These are phyloP conservation scores for Malachius bipustulatus DNA, from an alignment of 2,888 invertebrate species.

Conservation along the genomic window DNA sequence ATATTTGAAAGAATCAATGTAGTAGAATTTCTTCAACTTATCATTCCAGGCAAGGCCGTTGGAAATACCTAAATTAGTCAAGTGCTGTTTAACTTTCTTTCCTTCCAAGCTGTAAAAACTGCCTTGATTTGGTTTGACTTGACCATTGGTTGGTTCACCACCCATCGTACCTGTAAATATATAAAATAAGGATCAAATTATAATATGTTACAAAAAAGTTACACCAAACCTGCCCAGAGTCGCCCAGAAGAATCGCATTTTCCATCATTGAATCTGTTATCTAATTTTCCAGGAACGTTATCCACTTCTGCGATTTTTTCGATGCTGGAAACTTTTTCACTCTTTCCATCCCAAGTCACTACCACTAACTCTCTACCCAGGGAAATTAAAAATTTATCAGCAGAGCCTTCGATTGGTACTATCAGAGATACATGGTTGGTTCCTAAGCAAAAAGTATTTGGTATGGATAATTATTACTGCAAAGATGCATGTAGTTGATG, in stretches of 20 bases:
- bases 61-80: slow-evolving; percentile 23
- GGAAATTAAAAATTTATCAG: slow-evolving; percentile 52
- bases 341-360: slow-evolving; percentile 53
- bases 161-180: slow-evolving; percentile 17
- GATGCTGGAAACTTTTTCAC: slow-evolving; percentile 39
- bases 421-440: slow-evolving; percentile 39
- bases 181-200: not conserved
- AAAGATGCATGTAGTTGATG: not conserved
- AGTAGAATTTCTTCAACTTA: slow-evolving; percentile 57
- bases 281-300: slow-evolving; percentile 37
- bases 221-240: slow-evolving; percentile 44
- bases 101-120: slow-evolving; percentile 20
- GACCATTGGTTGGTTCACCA: slow-evolving; percentile 15
- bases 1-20: slow-evolving; percentile 55
- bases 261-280: slow-evolving; percentile 65
- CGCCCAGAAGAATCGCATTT: slow-evolving; percentile 65
- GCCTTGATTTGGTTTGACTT: slow-evolving; percentile 20
- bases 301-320: slow-evolving; percentile 46
- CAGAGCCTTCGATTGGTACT: slow-evolving; percentile 49
- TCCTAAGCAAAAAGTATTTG: slow-evolving; percentile 12
- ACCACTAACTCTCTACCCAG: slow-evolving; percentile 45
- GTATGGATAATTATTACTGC: too few species aligned
- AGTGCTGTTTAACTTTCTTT: slow-evolving; percentile 19
- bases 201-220: not conserved
- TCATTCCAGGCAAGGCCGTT: slow-evolving; percentile 66